A percentile compares a stretch with the other conserved stretches of the same genome.
These are phyloP conservation scores for Takifugu rubripes DNA, from an alignment of 2,797 vertebrate genomes.

Conservation along the genomic window DNA sequence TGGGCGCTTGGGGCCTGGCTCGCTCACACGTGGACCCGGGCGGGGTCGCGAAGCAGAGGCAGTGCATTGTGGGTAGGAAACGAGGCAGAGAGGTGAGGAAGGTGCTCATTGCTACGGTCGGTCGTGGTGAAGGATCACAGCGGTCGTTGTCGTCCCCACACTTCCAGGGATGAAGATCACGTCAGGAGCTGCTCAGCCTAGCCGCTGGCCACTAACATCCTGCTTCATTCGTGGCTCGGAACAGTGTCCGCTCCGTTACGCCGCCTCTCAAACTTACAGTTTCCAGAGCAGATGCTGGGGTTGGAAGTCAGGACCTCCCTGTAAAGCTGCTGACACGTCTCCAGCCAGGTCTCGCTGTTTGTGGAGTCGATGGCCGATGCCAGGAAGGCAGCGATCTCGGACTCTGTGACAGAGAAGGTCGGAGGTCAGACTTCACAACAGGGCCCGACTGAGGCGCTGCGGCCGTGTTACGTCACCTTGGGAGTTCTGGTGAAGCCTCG, in stretches of 20 bases:
- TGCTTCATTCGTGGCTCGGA: too few species aligned
- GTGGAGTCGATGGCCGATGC: constrained; percentile 64
- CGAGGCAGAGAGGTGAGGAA: too few species aligned
- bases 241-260: not conserved
- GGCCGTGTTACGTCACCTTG: constrained; percentile 66
- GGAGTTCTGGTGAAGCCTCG: constrained; percentile 57
- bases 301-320: constrained; percentile 77
- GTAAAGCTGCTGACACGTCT: constrained; percentile 79
- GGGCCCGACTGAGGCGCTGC: not conserved
- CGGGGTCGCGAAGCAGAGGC: too few species aligned
- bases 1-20: too few species aligned
- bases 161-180: too few species aligned
- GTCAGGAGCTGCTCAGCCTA: too few species aligned
- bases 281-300: constrained; percentile 70
- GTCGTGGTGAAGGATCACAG: too few species aligned
- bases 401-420: constrained; percentile 66
- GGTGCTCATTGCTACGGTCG: too few species aligned
- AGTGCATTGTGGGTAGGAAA: too few species aligned
- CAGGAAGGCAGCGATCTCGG: constrained; percentile 78
- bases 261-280: constrained; percentile 60
- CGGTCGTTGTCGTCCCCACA: too few species aligned
- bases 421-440: not conserved
- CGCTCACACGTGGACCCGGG: too few species aligned
- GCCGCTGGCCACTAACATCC: too few species aligned
- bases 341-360: constrained; percentile 76